These are phyloP conservation scores for Cosmorhoe ocellata DNA, from an alignment of 2,888 invertebrate genomes.

Conservation along the genomic window DNA sequence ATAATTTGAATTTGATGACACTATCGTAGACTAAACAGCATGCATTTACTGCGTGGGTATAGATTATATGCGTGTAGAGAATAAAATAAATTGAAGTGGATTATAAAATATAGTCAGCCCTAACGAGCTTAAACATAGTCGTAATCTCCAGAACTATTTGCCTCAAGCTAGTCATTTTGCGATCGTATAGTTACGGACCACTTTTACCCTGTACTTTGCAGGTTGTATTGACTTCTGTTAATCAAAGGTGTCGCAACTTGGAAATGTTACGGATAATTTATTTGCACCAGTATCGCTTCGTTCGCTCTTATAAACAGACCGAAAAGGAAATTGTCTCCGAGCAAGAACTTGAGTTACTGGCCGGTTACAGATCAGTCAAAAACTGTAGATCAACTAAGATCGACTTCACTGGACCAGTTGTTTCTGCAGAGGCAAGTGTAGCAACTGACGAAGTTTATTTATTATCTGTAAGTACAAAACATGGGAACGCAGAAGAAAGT, in stretches of 20 bases:
- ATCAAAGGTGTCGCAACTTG: constrained; percentile 27
- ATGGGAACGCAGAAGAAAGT: constrained; percentile 39
- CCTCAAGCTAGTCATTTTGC: constrained; percentile 55
- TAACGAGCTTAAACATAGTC: constrained; percentile 46
- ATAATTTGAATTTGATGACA: too few relatives aligned
- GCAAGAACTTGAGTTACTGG: constrained; percentile 16
- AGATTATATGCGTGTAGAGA: too few relatives aligned
- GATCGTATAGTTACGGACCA: constrained; percentile 38
- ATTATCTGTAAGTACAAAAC: constrained; percentile 37
- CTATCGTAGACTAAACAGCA: too few relatives aligned
- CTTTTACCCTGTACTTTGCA: constrained; percentile 34
- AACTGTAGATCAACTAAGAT: constrained; percentile 22
- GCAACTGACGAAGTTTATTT: constrained; percentile 36
- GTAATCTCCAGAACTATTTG: constrained; percentile 48
- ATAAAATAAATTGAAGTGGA: too few relatives aligned
- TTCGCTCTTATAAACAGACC: constrained; percentile 24
- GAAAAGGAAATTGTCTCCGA: constrained; percentile 19
- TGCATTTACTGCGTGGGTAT: too few relatives aligned
- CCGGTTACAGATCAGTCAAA: constrained; percentile 5
- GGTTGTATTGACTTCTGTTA: constrained; percentile 28
- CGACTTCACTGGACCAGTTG: constrained; percentile 24
- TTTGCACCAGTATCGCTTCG: constrained; percentile 21
- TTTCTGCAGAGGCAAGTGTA: constrained; percentile 10
- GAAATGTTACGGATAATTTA: constrained; percentile 22
- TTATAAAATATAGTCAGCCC: constrained; percentile 38